phyloP scores from a whole-genome alignment of 2,113 vertebrate species.

The Lepus timidus region DNA sequence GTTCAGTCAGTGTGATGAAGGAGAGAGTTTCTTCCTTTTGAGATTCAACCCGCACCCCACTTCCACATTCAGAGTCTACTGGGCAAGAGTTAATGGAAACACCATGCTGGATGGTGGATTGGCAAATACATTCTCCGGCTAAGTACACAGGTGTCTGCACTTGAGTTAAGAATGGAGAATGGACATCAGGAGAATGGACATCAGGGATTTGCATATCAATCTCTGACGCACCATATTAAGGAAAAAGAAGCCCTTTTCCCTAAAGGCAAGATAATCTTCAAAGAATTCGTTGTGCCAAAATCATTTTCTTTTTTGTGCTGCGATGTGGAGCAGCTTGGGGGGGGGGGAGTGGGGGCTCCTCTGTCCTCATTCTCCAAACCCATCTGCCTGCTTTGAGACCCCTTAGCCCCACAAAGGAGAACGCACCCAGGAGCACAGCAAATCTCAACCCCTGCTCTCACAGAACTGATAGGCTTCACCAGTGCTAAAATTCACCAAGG shows the following conservation, averaged over 20 bases:
- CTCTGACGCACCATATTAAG: neutral
- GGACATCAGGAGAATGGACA: neutral
- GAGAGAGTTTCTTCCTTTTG: neutral
- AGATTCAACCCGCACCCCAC: neutral
- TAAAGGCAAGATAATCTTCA: neutral
- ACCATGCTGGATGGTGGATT: accelerated
- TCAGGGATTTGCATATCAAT: neutral
- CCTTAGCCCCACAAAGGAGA: neutral
- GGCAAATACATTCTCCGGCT: neutral
- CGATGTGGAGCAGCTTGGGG: neutral
- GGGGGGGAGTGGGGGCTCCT: too few relatives aligned
- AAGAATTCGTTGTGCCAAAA: neutral
- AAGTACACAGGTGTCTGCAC: neutral
- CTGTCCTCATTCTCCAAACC: neutral
- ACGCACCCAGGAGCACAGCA: neutral
- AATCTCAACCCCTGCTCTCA: neutral
- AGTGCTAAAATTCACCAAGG: neutral
- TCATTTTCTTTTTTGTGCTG: neutral
- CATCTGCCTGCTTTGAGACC: neutral
- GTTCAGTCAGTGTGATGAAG: neutral
- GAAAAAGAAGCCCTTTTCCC: neutral
- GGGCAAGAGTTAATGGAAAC: neutral
- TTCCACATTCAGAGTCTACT: neutral
- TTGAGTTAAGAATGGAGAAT: neutral
- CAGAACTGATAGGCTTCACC: neutral